A percentile compares a stretch with the other conserved stretches of the same genome.
Evolutionary conservation across 2,113 vertebrate species (phyloP).

Genomic region (Tragelaphus buxtoni): DNA sequence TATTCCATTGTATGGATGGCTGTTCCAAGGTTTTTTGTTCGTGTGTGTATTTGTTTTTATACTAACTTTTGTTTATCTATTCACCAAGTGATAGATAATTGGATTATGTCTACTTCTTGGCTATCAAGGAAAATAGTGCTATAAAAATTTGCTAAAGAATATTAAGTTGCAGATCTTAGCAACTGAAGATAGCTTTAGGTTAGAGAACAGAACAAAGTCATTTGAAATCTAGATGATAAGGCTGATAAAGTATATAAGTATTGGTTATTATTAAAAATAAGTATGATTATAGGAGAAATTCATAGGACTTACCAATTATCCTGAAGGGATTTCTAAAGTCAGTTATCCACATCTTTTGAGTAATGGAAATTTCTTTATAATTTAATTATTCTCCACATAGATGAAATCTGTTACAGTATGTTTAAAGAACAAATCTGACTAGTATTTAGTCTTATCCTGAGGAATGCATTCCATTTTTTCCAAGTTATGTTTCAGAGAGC

Average conservation of each 20-base stretch:
- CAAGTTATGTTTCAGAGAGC: background rate
- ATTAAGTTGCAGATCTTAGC: background rate
- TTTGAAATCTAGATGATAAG: background rate
- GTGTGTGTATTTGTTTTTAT: background rate
- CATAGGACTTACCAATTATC: background rate
- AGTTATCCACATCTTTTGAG: background rate
- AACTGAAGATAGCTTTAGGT: background rate
- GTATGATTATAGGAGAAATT: background rate
- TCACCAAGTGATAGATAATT: background rate
- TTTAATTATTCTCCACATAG: background rate
- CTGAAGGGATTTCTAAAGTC: background rate
- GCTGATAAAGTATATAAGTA: background rate
- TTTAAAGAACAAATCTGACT: background rate
- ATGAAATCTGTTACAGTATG: background rate
- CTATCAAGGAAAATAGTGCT: background rate
- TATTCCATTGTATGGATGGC: background rate
- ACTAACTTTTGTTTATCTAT: background rate
- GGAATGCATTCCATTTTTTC: background rate
- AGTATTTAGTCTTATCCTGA: background rate
- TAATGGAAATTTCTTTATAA: background rate
- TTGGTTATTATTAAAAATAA: conserved; percentile 9
- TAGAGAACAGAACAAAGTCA: background rate
- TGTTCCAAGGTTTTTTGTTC: background rate
- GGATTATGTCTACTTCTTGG: background rate
- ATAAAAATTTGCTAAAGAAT: conserved; percentile 7